Percentiles rank a stretch among this genome's conserved stretches.
Evolutionary conservation across 2,888 invertebrate genomes (phyloP).

Genomic region (Lamproptera curius): DNA sequence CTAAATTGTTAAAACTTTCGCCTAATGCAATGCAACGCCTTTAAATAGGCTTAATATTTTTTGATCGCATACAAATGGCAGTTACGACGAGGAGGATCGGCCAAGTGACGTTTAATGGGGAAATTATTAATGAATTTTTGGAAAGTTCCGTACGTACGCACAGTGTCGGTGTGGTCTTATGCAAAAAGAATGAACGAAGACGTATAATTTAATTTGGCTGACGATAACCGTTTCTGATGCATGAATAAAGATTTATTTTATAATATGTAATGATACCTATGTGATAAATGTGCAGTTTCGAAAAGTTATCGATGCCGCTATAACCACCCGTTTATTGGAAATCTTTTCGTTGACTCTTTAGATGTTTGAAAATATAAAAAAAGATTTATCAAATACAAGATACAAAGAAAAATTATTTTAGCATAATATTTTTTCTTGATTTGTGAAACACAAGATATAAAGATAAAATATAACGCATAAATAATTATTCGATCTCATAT

Average conservation of each 20-base stretch:
- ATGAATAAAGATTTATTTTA: constrained; percentile 7
- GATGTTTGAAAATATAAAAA: too few relatives aligned
- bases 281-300: too few relatives aligned
- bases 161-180: constrained; percentile 8
- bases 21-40: constrained; percentile 41
- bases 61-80: constrained; percentile 56
- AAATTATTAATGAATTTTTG: constrained; percentile 25
- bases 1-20: constrained; percentile 48
- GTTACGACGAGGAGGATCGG: constrained; percentile 24
- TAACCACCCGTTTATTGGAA: too few relatives aligned
- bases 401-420: too few relatives aligned
- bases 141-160: constrained; percentile 22
- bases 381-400: too few relatives aligned
- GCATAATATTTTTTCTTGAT: too few relatives aligned
- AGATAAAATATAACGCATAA: too few relatives aligned
- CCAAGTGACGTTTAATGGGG: constrained; percentile 20
- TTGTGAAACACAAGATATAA: too few relatives aligned
- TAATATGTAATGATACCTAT: constrained; percentile 7
- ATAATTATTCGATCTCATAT: too few relatives aligned
- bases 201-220: neutral
- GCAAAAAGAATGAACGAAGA: constrained; percentile 9
- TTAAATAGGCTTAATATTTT: constrained; percentile 46
- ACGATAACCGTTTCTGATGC: neutral
- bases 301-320: too few relatives aligned
- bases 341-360: too few relatives aligned